phyloP scores from a whole-genome alignment of 2,888 invertebrate genomes.

The Mycogona germanica region DNA sequence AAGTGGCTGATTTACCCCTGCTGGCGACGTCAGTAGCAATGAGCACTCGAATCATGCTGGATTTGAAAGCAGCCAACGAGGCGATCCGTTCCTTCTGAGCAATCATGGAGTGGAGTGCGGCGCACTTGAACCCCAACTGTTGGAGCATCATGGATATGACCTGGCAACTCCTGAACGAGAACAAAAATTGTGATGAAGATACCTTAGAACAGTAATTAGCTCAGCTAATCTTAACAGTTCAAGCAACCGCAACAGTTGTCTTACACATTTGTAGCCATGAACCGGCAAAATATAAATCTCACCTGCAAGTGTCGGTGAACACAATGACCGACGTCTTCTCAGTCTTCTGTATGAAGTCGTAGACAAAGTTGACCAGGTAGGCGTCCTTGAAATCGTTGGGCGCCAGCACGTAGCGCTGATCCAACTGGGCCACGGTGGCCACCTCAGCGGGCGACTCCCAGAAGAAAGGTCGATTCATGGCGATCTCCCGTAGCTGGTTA shows the following conservation, averaged over 20 bases:
- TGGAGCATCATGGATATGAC: slow-evolving; percentile 76
- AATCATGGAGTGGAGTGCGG: slow-evolving; percentile 87
- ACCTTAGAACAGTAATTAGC: background rate
- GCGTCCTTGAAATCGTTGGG: slow-evolving; percentile 86
- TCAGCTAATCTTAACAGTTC: background rate
- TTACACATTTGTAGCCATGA: background rate
- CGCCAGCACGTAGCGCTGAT: slow-evolving; percentile 81
- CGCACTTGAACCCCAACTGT: slow-evolving; percentile 76
- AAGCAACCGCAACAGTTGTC: background rate
- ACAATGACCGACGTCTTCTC: slow-evolving; percentile 76
- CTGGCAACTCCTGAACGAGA: slow-evolving; percentile 62
- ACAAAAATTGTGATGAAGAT: slow-evolving; percentile 17
- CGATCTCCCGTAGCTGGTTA: slow-evolving; percentile 50
- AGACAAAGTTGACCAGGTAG: slow-evolving; percentile 68
- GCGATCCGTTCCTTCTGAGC: slow-evolving; percentile 72
- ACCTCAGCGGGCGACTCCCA: slow-evolving; percentile 55
- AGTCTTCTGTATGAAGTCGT: slow-evolving; percentile 58
- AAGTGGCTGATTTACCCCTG: slow-evolving; percentile 42
- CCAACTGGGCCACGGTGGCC: slow-evolving; percentile 76
- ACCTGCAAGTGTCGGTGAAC: slow-evolving; percentile 95
- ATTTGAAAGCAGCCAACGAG: slow-evolving; percentile 78
- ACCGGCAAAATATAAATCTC: slow-evolving; percentile 29
- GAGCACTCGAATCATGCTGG: slow-evolving; percentile 71
- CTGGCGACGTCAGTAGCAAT: slow-evolving; percentile 97
- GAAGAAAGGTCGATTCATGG: slow-evolving; percentile 45